phyloP scores from a whole-genome alignment of 2,113 vertebrate genomes.

The Pollimyrus isidori region DNA sequence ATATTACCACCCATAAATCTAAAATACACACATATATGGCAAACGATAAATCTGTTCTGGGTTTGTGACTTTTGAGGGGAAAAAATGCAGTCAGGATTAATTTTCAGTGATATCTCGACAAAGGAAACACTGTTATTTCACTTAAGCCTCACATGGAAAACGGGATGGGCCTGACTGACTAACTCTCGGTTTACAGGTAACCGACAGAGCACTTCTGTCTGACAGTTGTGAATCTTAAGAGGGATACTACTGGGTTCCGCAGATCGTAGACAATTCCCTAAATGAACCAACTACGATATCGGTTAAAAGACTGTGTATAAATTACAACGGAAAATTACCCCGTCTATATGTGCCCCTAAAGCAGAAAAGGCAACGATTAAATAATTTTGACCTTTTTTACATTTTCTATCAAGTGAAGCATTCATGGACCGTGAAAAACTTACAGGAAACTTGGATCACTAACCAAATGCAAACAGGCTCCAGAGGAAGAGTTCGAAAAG shows the following conservation, averaged over 20 bases:
- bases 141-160: not conserved
- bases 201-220: not conserved
- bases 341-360: not conserved
- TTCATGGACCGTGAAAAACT: not conserved
- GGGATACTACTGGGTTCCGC: no score
- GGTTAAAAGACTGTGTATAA: not conserved
- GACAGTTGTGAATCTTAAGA: not conserved
- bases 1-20: not conserved
- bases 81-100: constrained; percentile 1
- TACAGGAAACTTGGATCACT: not conserved
- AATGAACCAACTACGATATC: not conserved
- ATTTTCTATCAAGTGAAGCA: not conserved
- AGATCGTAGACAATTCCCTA: not conserved
- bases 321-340: not conserved
- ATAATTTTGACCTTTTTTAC: not conserved
- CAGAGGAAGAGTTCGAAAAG: constrained; percentile 95
- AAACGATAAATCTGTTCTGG: not conserved
- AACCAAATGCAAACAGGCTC: not conserved
- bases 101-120: not conserved
- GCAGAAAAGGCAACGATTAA: not conserved
- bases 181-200: not conserved
- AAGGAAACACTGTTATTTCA: not conserved
- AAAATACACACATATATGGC: not conserved
- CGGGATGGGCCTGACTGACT: not conserved
- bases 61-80: not conserved